Percentiles rank a stretch among this genome's conserved stretches.
Evolutionary conservation across 2,113 vertebrate species (phyloP).

Genomic region (Apteryx mantelli): DNA sequence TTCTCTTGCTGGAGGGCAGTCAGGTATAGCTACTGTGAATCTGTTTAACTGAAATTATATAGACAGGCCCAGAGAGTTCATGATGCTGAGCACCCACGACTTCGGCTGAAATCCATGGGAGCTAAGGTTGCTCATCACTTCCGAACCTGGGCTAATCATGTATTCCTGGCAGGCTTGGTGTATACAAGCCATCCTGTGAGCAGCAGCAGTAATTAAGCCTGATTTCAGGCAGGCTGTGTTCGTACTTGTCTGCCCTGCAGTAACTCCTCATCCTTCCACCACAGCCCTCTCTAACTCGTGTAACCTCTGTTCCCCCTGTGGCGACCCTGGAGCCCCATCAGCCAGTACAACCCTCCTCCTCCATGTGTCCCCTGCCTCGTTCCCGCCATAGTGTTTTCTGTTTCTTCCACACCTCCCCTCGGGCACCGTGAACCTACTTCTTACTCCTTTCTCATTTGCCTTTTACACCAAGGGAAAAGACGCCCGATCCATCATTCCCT

Average conservation of each 20-base stretch:
- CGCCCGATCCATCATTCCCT: background rate
- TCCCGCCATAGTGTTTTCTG: background rate
- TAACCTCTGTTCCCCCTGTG: background rate
- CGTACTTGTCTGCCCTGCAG: background rate
- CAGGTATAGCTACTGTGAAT: slow-evolving; percentile 1
- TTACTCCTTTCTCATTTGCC: background rate
- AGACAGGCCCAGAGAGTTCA: background rate
- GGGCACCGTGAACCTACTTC: background rate
- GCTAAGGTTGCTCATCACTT: background rate
- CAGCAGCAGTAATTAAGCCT: background rate
- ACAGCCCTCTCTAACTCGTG: background rate
- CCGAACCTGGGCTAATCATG: background rate
- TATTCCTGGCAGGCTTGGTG: background rate
- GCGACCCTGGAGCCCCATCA: background rate
- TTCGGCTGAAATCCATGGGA: background rate
- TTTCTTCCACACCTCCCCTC: background rate
- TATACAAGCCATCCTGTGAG: background rate
- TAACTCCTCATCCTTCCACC: background rate
- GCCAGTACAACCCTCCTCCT: accelerated
- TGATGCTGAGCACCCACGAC: background rate
- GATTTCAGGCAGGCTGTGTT: background rate
- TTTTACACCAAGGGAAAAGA: background rate
- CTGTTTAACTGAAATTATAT: background rate
- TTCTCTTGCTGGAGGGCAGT: slow-evolving; percentile 8
- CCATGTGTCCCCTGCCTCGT: background rate